Percentiles rank a stretch among this genome's conserved stretches.
These are phyloP conservation scores for Brenthis daphne DNA, from an alignment of 2,888 invertebrate genomes.

Conservation along the genomic window DNA sequence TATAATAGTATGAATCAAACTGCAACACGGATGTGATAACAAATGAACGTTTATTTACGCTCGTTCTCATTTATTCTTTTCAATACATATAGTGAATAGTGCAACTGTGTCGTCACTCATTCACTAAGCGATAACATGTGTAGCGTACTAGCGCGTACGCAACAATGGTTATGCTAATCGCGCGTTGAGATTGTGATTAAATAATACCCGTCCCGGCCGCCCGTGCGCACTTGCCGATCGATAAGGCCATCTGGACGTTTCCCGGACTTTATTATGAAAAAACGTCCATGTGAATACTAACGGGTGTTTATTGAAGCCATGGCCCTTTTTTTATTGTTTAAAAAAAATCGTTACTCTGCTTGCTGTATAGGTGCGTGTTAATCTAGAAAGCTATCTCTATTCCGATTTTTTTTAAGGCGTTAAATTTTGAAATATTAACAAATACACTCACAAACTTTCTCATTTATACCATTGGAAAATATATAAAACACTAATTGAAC, in stretches of 20 bases:
- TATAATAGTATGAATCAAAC: no score
- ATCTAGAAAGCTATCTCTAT: no score
- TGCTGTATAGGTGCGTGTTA: no score
- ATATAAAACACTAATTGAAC: no score
- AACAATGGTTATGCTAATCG: conserved; percentile 77
- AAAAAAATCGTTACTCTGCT: background rate
- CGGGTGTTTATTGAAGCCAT: conserved; percentile 1
- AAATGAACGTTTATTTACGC: conserved; percentile 21
- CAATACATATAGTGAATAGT: conserved; percentile 12
- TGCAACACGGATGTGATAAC: no score
- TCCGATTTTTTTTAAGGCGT: no score
- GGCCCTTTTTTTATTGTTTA: background rate
- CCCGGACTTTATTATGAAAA: conserved; percentile 27
- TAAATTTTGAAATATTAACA: no score
- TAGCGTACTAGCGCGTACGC: conserved; percentile 45
- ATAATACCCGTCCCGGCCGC: conserved; percentile 58
- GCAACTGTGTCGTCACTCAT: conserved; percentile 34
- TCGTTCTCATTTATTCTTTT: conserved; percentile 25
- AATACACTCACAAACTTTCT: no score
- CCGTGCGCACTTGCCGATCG: conserved; percentile 58
- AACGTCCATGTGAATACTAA: conserved; percentile 10
- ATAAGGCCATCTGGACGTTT: conserved; percentile 66
- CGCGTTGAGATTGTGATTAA: conserved; percentile 68
- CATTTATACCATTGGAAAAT: no score
- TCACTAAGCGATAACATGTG: conserved; percentile 30